Conservation (phyloP, 2,113 vertebrate genomes). For the Piliocolobus tephrosceles region DNA sequence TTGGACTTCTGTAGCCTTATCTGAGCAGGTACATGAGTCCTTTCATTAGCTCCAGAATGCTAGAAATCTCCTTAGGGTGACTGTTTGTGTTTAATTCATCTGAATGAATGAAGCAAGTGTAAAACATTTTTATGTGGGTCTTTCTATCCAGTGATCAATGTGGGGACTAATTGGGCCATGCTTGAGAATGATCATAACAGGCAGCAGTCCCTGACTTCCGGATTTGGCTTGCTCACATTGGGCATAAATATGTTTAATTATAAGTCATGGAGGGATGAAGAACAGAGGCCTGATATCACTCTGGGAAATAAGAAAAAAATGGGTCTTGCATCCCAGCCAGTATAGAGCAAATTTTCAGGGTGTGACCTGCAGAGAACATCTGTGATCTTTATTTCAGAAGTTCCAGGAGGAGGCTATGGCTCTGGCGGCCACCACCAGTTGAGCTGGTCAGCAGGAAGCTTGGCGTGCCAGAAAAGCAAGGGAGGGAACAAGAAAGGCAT, state of each 20-base stretch:
- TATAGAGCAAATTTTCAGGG: slow-evolving; percentile 51
- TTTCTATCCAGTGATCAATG: not conserved
- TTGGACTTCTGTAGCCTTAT: not conserved
- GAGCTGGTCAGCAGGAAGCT: slow-evolving; percentile 73
- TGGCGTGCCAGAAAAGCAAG: slow-evolving; percentile 69
- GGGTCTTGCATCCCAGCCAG: slow-evolving; percentile 32
- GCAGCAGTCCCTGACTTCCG: not conserved
- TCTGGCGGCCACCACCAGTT: slow-evolving; percentile 45
- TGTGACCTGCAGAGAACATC: slow-evolving; percentile 66
- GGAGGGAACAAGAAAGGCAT: slow-evolving; percentile 45
- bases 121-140: not conserved
- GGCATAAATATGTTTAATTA: not conserved
- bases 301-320: slow-evolving; percentile 58
- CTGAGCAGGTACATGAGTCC: not conserved
- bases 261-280: not conserved
- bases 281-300: not conserved
- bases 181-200: not conserved
- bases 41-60: not conserved
- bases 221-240: not conserved
- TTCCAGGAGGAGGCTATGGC: slow-evolving; percentile 54
- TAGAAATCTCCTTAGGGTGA: not conserved
- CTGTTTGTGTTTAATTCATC: not conserved
- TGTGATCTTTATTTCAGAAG: slow-evolving; percentile 67
- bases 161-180: not conserved
- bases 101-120: not conserved